Evolutionary conservation across 2,797 vertebrate species (phyloP), one percentile per base, ranked within the genome.

Genomic region (Acrossocheilus fasciatus): DNA sequence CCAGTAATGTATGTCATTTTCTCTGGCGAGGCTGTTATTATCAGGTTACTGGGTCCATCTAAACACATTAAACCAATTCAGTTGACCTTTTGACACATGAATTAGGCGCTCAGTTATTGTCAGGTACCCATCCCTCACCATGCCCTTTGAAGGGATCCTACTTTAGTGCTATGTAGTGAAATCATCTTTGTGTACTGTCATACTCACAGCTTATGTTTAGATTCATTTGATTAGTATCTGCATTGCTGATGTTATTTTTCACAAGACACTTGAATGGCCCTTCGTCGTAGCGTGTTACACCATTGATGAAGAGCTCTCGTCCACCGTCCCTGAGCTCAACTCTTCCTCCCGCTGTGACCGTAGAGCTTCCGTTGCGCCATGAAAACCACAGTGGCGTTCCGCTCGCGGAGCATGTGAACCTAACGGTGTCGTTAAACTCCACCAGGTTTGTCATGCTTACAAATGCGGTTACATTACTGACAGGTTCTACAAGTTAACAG

Each of bases 151-250:
- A 74, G 45, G 3, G 10, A 41, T 75, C 7, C 15, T 45, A 2
- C 11, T 54, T 79, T 23, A 73, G 14, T 52, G 45, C 6, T 43
- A 47, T 66, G 39, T 45, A 45, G 43, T 45, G 43, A 45, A 45
- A 45, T 45, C 43, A 45, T 45, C 43, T 11, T 45, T 45, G 10
- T 11, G 12, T 41, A 45, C 30, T n/a, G n/a, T 15, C 50, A 82
- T 90, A 95, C 95, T 95, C 85, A 96, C 95, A 96, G 91, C 85
- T 95, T 89, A 96, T 81, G 81, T 77, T 91, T 36, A 96, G 92
- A 41, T 4, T 2, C 0, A 94, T 18, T 4, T 84, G 6, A 0
- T 0, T 0, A 64, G 93, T 95, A 9, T 77, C 83, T 45, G 4
- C 83, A 5, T 78, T 1, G 79, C 92, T 95, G 81, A 96, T 1